Evolutionary conservation across 2,113 vertebrate genomes (phyloP), one percentile per base, ranked within the genome.

Genomic region (Myxocyprinus asiaticus): DNA sequence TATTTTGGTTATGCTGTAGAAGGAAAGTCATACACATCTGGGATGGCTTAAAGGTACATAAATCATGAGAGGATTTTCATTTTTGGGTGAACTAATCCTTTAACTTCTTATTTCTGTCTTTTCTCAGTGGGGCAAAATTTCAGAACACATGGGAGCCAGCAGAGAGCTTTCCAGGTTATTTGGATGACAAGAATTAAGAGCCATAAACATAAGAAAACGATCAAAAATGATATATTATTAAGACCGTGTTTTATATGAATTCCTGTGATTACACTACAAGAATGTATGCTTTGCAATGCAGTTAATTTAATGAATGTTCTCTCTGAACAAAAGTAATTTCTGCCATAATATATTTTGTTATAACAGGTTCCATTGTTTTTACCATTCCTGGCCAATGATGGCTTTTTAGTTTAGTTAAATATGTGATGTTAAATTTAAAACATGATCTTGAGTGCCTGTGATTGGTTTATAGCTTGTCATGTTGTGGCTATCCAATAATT

Each of bases 101-200:
- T 33, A 33, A 33, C 22, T n/a, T 14, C 4, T 48, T 8, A 22
- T 14, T 45, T 14, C 45, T 47, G 22, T 14, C 64, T 9, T 78
- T 7, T 81, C 73, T 79, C 56, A 85, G 84, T 79, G 84, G 84
- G 1, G 79, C 81, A 58, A 85, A 83, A 80, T 85, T 82, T 79
- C 82, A 83, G 78, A 85, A 85, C 71, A 83, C 84, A 6, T 85
- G 81, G 84, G 84, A 83, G 50, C 84, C 84, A 47, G 81, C 81
- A 45, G 78, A 83, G 50, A 85, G 79, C 17, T 84, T 84, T 82
- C 78, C 74, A 9, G 74, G 76, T 4, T 79, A 48, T 45, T 76
- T 81, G 51, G 78, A 83, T 48, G 53, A 17, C 56, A 74, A 64
- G 50, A 22, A 62, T 43, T 64, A 81, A 11, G 66, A 78, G 6